Conservation (phyloP, 2,888 invertebrate species). For the Capitulum mitella region DNA sequence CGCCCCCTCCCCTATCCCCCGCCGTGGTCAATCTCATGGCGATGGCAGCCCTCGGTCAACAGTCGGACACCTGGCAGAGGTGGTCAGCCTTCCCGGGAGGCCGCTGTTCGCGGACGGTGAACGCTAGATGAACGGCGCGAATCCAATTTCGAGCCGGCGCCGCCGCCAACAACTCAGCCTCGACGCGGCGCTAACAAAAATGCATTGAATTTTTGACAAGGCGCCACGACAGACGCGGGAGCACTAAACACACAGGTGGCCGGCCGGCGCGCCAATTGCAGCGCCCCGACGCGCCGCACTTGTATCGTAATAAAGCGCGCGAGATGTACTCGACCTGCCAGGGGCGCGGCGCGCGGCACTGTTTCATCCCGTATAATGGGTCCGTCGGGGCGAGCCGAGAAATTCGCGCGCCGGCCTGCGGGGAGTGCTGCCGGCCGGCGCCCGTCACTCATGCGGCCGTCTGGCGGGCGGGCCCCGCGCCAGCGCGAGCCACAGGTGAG, state of each 20-base stretch:
- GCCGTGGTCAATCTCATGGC: too few species aligned
- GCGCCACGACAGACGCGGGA: neutral
- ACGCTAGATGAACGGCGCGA: too few species aligned
- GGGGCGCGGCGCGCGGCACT: neutral
- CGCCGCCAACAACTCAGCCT: neutral
- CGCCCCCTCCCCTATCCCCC: too few species aligned
- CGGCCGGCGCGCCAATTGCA: neutral
- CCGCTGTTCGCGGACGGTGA: too few species aligned
- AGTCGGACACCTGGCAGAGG: too few species aligned
- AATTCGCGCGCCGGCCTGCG: neutral
- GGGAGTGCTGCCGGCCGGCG: neutral
- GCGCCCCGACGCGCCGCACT: neutral
- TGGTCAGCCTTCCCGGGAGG: too few species aligned
- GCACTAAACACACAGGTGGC: neutral
- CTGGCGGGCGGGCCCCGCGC: neutral
- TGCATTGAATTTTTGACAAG: conserved; percentile 17
- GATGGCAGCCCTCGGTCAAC: too few species aligned
- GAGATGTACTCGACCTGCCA: neutral
- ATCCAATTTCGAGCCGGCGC: neutral
- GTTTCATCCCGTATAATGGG: neutral
- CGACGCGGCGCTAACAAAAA: neutral
- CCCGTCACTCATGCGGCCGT: neutral
- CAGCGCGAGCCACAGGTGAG: neutral
- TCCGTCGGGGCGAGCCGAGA: neutral
- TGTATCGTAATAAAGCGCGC: conserved; percentile 19